Base-by-base conservation (phyloP, 2,113 vertebrate genomes). In the Spheniscus mendiculus region DNA sequence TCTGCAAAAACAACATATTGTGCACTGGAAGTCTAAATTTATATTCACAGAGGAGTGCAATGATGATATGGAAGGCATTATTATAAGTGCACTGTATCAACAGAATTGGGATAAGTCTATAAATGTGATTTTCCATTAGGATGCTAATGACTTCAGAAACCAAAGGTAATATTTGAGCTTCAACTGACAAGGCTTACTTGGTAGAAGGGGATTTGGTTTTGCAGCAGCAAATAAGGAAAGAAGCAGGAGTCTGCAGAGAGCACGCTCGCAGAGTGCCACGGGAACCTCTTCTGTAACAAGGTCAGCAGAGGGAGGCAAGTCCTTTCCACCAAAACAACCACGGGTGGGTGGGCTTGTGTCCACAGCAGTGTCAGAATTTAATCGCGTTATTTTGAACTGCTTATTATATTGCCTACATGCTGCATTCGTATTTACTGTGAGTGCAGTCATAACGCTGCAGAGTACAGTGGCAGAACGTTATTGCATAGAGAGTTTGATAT, bases 101-200 rank as follows among this genome's bases (percentile, higher is more conserved):
- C 88, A 94, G 78, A 87, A 83, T 9, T 23, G 70, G 83, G 83
- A 26, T 55, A 71, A 85, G 92, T 74, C 95, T 82, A 72, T 85
- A 78, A 94, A 76, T n/a, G 20, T 27, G 73, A 65, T 79, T 95
- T 96, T 93, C 96, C 96, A 96, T 93, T 84, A 93, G 87, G 95
- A 96, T 94, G 93, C 90, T 93, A 93, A 97, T 85, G 89, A 85
- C 87, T 93, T 59, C 73, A 83, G 93, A 52, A 88, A 85, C 15
- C 83, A 90, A 70, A 89, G 91, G 93, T 34, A 94, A 90, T 90
- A 90, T 91, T 82, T 84, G 91, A 97, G 84, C 4, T 94, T 70
- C 13, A 26, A 55, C 87, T 52, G 84, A 89, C 82, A 53, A 36
- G 72, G 65, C 83, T 78, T 25, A 15, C 40, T 42, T 5, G 40